These are phyloP conservation scores for Pagetopsis macropterus DNA, from an alignment of 2,797 vertebrate genomes.

Conservation along the genomic window DNA sequence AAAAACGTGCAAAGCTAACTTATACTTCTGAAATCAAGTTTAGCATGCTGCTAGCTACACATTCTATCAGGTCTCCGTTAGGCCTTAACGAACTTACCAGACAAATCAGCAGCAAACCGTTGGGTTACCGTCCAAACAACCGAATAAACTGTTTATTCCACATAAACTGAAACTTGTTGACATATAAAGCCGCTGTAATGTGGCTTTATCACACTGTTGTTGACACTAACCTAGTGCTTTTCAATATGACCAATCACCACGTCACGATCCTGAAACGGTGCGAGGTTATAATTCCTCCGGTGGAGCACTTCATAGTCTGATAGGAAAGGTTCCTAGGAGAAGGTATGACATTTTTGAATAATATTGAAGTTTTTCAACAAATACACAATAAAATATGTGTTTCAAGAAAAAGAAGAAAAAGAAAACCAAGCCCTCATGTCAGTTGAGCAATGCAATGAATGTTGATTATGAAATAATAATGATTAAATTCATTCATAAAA, in stretches of 20 bases:
- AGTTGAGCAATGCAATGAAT: too few relatives aligned
- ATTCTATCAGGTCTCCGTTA: slow-evolving; percentile 38
- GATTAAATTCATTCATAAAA: too few relatives aligned
- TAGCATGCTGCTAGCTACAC: slow-evolving; percentile 30
- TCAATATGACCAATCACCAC: slow-evolving; percentile 68
- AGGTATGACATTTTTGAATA: not conserved
- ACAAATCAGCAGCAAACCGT: slow-evolving; percentile 12
- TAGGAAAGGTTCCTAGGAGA: not conserved
- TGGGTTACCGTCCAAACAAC: slow-evolving; percentile 4
- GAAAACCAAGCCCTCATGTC: too few relatives aligned
- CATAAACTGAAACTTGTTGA: not conserved
- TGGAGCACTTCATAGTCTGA: slow-evolving; percentile 33
- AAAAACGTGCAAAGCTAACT: not conserved
- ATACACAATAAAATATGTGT: not conserved
- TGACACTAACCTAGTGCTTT: slow-evolving; percentile 10
- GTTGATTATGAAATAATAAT: too few relatives aligned
- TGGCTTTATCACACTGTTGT: not conserved
- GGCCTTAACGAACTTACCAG: slow-evolving; percentile 69
- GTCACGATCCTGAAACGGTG: slow-evolving; percentile 64
- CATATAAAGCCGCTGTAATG: not conserved
- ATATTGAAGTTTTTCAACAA: not conserved
- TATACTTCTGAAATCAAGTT: not conserved
- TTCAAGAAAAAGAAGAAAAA: not conserved
- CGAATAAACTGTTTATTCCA: not conserved
- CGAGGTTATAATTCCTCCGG: slow-evolving; percentile 27